These are phyloP conservation scores for Strigamia maritima DNA, from an alignment of 2,888 invertebrate species.

Conservation along the genomic window DNA sequence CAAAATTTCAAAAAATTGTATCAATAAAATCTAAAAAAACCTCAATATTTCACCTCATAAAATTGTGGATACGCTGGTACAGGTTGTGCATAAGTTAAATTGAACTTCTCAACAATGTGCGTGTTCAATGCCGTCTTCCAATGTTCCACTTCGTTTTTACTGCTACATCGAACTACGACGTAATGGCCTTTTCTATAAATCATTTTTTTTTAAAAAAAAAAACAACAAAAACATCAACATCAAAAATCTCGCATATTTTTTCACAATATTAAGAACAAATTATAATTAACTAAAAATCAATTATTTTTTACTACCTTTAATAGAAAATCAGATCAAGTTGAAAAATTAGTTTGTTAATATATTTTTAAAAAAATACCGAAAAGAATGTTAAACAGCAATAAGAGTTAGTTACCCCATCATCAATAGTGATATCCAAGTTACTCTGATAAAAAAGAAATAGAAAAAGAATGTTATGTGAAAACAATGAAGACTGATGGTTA, in stretches of 20 bases:
- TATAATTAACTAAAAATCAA: neutral
- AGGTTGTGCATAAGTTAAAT: slow-evolving; percentile 57
- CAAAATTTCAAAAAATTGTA: no score
- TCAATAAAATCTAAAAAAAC: neutral
- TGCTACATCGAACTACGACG: slow-evolving; percentile 55
- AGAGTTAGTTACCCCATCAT: slow-evolving; percentile 36
- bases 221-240: no score
- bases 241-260: no score
- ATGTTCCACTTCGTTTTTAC: slow-evolving; percentile 53
- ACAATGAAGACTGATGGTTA: no score
- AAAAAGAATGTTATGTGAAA: neutral
- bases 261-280: no score
- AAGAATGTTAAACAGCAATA: neutral
- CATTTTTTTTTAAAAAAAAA: no score
- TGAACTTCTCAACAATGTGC: slow-evolving; percentile 54
- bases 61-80: slow-evolving; percentile 46
- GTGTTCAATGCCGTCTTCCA: slow-evolving; percentile 58
- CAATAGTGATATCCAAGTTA: slow-evolving; percentile 42
- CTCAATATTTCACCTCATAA: slow-evolving; percentile 40
- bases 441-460: slow-evolving; percentile 38
- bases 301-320: no score
- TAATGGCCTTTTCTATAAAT: slow-evolving; percentile 56
- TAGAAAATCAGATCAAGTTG: no score
- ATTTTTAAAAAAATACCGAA: neutral
- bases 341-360: slow-evolving; percentile 13